Evolutionary conservation across 2,888 invertebrate species (phyloP).

Genomic region (Erebia ligea): DNA sequence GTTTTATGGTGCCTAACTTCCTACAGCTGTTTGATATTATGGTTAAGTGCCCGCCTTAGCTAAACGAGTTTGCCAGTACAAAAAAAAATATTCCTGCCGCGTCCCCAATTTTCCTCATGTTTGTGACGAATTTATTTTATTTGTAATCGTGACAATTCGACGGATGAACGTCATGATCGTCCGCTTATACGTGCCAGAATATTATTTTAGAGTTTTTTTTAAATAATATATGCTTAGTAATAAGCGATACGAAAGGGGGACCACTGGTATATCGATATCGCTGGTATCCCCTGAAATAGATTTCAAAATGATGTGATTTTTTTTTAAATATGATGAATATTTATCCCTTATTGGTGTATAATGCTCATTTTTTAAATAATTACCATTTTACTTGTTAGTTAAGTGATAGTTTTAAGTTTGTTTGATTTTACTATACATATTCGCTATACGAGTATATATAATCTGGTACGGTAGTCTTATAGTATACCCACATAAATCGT

Average conservation of each 20-base stretch:
- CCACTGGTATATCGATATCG: slow-evolving; percentile 53
- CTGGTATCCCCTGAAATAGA: slow-evolving; percentile 49
- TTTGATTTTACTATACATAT: slow-evolving; percentile 61
- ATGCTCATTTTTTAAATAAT: slow-evolving; percentile 79
- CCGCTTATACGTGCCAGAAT: slow-evolving; percentile 79
- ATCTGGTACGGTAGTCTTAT: slow-evolving; percentile 56
- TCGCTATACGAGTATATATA: slow-evolving; percentile 53
- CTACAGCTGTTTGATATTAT: slow-evolving; percentile 34
- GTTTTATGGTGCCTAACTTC: slow-evolving; percentile 41
- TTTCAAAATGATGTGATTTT: slow-evolving; percentile 65
- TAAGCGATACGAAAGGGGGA: slow-evolving; percentile 53
- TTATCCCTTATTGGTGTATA: slow-evolving; percentile 76
- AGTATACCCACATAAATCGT: slow-evolving; percentile 54
- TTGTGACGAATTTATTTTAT: slow-evolving; percentile 70
- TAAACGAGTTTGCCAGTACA: slow-evolving; percentile 62
- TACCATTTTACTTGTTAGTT: slow-evolving; percentile 76
- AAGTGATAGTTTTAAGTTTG: slow-evolving; percentile 71
- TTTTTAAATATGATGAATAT: slow-evolving; percentile 69
- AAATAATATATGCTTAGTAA: slow-evolving; percentile 61
- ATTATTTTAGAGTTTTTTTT: slow-evolving; percentile 70
- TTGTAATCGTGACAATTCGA: slow-evolving; percentile 59
- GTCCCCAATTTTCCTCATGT: slow-evolving; percentile 38
- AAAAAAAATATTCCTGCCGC: slow-evolving; percentile 51
- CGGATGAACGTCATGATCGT: slow-evolving; percentile 60
- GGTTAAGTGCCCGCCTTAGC: slow-evolving; percentile 25